Evolutionary conservation across 2,113 vertebrate species (phyloP), one percentile per base, ranked within the genome.

Genomic region (Amia ocellicauda): DNA sequence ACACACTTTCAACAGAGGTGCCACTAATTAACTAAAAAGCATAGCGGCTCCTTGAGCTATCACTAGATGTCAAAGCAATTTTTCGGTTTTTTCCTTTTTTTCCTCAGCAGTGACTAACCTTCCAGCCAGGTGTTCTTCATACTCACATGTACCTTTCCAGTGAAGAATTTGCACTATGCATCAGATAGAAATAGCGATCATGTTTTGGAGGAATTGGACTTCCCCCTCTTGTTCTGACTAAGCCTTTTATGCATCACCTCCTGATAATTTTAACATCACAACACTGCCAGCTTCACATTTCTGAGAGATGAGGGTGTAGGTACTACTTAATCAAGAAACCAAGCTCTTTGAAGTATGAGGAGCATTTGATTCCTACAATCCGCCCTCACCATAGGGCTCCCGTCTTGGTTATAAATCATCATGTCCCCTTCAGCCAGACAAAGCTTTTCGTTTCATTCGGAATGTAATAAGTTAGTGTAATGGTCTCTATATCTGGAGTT

Each of bases 31-130:
- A 14, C 13, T n/a, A 13, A 2, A 13, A 54, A 54, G 16, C 20
- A 23, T 22, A 54, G n/a, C 16, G 9, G 24, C 3, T 11, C 22
- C 10, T 22, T 20, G 10, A 24, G 51, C 22, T 7, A 54, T 27
- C 4, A 22, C 66, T 57, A 83, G 86, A 87, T 88, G 87, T 88
- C 86, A 85, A 67, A 80, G 69, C 57, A 68, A 88, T 50, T 50
- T 7, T n/a, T n/a, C n/a, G n/a, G n/a, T n/a, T n/a, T n/a, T n/a
- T n/a, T n/a, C n/a, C n/a, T n/a, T n/a, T 36, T 36, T 36, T 36
- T 75, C 72, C 71, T n/a, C 56, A 58, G 53, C 45, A 72, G 74
- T 85, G 81, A 84, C 74, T 87, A 79, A 89, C 78, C 85, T 84
- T 70, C 71, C 56, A 74, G 71, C 81, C 81, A 86, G 85, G 85